These are phyloP conservation scores for Argentina silus DNA, from an alignment of 2,797 vertebrate genomes.

Conservation along the genomic window DNA sequence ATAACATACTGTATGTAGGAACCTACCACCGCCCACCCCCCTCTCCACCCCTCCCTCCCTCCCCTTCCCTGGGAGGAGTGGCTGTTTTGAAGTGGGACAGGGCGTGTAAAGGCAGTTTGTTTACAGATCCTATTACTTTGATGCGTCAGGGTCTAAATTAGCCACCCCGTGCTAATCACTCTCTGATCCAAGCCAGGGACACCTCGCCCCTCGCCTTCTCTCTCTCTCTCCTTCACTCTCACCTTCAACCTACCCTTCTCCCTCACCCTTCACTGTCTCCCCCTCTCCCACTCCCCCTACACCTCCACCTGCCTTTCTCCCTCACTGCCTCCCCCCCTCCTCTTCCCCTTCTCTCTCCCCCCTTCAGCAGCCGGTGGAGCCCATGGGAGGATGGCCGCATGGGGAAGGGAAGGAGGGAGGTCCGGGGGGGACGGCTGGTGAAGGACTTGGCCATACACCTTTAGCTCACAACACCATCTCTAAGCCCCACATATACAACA, in stretches of 20 bases:
- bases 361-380: background rate
- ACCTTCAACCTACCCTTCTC: background rate
- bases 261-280: background rate
- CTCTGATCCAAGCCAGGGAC: conserved; percentile 8
- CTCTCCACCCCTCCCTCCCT: background rate
- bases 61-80: background rate
- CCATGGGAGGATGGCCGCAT: background rate
- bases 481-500: background rate
- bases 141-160: conserved; percentile 34
- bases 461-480: background rate
- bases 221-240: background rate
- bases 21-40: background rate
- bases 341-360: background rate
- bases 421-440: background rate
- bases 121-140: conserved; percentile 48
- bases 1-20: too few species aligned
- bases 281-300: background rate
- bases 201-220: background rate
- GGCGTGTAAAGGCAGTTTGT: conserved; percentile 29
- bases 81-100: conserved; percentile 9
- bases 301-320: background rate
- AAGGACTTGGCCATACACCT: too few species aligned
- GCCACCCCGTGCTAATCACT: conserved; percentile 25
- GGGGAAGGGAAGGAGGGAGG: background rate
- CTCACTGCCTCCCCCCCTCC: background rate